Conservation (phyloP, 2,113 vertebrate genomes). For the Abramis brama region DNA sequence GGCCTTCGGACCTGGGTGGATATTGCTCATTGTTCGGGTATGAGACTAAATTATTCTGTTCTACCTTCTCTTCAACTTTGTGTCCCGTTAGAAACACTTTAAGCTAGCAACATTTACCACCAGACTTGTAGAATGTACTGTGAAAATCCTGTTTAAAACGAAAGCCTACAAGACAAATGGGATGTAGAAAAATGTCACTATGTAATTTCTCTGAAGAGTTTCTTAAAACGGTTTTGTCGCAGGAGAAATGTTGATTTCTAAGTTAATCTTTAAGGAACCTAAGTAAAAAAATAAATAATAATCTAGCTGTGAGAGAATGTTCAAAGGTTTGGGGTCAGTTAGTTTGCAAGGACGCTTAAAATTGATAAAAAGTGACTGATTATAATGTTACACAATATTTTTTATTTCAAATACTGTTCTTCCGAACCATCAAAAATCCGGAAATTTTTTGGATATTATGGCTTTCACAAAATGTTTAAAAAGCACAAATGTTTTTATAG, state of each 20-base stretch:
- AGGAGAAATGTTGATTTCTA: background rate
- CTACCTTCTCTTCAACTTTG: background rate
- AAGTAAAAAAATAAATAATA: no score
- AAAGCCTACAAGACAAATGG: background rate
- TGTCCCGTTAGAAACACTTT: background rate
- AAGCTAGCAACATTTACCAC: background rate
- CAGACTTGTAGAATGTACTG: background rate
- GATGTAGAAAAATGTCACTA: background rate
- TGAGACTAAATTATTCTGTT: background rate
- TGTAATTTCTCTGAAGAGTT: no score
- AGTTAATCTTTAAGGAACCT: no score
- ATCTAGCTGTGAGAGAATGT: background rate
- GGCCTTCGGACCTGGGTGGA: background rate
- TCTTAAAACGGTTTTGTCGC: background rate
- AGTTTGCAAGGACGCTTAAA: background rate
- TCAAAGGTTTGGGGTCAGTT: background rate
- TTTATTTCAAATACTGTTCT: background rate
- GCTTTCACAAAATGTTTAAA: background rate
- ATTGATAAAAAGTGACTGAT: background rate
- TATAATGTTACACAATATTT: background rate
- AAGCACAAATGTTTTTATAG: background rate
- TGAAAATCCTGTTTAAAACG: background rate
- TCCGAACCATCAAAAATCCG: background rate
- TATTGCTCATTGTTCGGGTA: background rate
- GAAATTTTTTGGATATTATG: background rate